Conservation (phyloP, 2,113 vertebrate genomes). For the Macquaria australasica region DNA sequence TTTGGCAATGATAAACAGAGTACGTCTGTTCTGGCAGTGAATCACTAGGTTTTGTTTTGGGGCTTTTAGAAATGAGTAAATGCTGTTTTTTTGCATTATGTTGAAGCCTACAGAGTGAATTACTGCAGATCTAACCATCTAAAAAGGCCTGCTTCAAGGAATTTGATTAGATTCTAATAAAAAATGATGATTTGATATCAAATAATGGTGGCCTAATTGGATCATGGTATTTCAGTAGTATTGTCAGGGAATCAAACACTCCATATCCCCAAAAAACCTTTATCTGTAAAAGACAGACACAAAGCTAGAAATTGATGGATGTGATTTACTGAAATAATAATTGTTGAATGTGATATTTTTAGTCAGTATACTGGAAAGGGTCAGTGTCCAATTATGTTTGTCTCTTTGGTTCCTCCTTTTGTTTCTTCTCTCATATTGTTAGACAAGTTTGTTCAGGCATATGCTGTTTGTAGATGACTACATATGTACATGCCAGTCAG, state of each 20-base stretch:
- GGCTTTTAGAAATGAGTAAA: slow-evolving; percentile 49
- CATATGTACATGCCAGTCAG: neutral
- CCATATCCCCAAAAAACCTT: neutral
- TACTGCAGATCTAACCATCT: neutral
- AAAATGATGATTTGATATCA: neutral
- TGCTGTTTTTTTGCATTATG: slow-evolving; percentile 10
- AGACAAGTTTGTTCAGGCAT: neutral
- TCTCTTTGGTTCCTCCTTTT: neutral
- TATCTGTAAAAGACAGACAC: neutral
- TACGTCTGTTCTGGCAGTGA: slow-evolving; percentile 48
- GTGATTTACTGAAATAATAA: neutral
- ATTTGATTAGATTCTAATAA: slow-evolving; percentile 15
- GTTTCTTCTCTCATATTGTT: neutral
- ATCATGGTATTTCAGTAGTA: neutral
- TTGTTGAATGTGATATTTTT: neutral
- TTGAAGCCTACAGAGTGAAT: neutral
- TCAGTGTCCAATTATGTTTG: neutral
- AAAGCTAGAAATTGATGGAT: neutral
- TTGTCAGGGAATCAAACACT: neutral
- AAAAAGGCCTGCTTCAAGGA: neutral
- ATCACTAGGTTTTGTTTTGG: slow-evolving; percentile 63
- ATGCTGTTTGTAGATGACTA: neutral
- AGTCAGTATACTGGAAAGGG: neutral
- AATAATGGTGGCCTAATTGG: neutral
- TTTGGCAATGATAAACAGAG: slow-evolving; percentile 47